Percentiles rank a stretch among this genome's conserved stretches.
These are phyloP conservation scores for Poicephalus meyeri DNA, from an alignment of 2,113 vertebrate genomes.

Conservation along the genomic window DNA sequence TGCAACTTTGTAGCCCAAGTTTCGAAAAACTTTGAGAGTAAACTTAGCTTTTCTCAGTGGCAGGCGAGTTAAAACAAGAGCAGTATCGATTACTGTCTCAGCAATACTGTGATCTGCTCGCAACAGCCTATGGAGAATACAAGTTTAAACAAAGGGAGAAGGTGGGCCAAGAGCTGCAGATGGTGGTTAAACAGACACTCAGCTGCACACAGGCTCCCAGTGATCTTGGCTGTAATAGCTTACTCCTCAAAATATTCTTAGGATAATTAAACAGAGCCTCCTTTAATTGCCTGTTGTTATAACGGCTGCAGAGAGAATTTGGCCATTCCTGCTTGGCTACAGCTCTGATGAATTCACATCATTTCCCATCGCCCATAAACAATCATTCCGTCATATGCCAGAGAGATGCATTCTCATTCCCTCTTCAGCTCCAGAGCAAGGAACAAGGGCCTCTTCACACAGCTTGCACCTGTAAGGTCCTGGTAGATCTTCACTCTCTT, in stretches of 20 bases:
- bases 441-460: background rate
- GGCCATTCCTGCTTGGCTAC: background rate
- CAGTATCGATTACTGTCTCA: slow-evolving; percentile 12
- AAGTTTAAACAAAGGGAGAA: slow-evolving; percentile 25
- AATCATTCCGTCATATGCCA: fast-evolving
- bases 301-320: background rate
- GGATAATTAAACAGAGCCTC: background rate
- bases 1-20: background rate
- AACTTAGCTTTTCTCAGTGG: background rate
- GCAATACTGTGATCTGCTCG: background rate
- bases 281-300: background rate
- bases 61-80: background rate
- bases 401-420: background rate
- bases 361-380: background rate
- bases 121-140: background rate
- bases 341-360: background rate
- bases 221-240: background rate
- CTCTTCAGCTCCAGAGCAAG: background rate
- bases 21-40: background rate
- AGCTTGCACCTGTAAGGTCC: background rate
- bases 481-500: background rate
- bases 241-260: background rate
- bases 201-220: background rate
- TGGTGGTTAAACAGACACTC: background rate
- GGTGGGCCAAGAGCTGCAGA: slow-evolving; percentile 31